Evolutionary conservation across 2,888 invertebrate species (phyloP).

Genomic region (Pasiphila rectangulata): DNA sequence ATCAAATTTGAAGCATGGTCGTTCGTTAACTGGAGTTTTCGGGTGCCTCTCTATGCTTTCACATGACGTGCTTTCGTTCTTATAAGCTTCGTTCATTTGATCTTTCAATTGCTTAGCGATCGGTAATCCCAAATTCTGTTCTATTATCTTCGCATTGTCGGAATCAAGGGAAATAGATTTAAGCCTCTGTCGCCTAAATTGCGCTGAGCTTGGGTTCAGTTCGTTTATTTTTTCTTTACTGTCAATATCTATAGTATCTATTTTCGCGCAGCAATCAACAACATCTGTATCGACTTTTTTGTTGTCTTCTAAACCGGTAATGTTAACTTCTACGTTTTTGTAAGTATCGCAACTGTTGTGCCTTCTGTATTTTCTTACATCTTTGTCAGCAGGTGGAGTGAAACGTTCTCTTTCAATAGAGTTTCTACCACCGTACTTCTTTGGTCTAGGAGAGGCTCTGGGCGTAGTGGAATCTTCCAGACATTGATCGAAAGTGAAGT

Average conservation of each 20-base stretch:
- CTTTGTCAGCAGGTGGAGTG: constrained; percentile 70
- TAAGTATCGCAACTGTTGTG: constrained; percentile 74
- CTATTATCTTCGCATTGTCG: constrained; percentile 80
- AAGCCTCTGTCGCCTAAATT: constrained; percentile 71
- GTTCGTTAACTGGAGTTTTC: constrained; percentile 56
- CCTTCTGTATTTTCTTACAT: constrained; percentile 61
- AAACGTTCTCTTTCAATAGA: constrained; percentile 68
- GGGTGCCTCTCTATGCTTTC: constrained; percentile 64
- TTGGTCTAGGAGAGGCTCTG: constrained; percentile 56
- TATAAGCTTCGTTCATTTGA: constrained; percentile 74
- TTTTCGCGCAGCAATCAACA: constrained; percentile 68
- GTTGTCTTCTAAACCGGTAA: constrained; percentile 56
- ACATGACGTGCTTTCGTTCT: constrained; percentile 69
- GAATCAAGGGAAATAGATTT: constrained; percentile 81
- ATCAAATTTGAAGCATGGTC: constrained; percentile 69
- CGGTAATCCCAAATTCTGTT: constrained; percentile 78
- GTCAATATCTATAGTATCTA: constrained; percentile 57
- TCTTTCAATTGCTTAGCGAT: constrained; percentile 78
- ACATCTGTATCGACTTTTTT: constrained; percentile 58
- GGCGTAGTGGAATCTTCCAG: constrained; percentile 44
- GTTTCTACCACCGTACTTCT: constrained; percentile 66
- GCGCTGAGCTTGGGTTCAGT: constrained; percentile 56
- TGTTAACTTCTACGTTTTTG: constrained; percentile 62
- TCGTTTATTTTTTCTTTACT: constrained; percentile 50
- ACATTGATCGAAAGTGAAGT: constrained; percentile 67